These are phyloP conservation scores for Agapornis roseicollis DNA, from an alignment of 2,113 vertebrate genomes.

Conservation along the genomic window DNA sequence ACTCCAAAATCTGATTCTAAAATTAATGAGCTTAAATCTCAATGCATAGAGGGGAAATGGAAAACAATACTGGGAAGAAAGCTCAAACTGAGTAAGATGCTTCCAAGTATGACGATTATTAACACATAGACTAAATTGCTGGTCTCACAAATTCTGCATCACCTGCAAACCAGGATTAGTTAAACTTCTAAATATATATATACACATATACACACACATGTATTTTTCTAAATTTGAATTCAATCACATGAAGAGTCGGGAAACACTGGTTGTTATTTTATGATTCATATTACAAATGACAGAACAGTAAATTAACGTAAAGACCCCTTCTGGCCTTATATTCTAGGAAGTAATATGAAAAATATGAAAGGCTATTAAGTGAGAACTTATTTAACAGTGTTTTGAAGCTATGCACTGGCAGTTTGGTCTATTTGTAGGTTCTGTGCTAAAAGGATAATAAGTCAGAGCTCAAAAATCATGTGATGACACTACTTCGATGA, in stretches of 20 bases:
- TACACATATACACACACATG: rapidly evolving
- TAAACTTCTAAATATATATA: background rate
- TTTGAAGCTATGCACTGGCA: background rate
- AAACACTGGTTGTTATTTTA: background rate
- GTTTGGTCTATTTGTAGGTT: background rate
- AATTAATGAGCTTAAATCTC: background rate
- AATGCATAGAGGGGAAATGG: background rate
- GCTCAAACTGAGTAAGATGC: background rate
- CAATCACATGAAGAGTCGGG: background rate
- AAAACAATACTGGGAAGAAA: background rate
- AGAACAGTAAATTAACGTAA: background rate
- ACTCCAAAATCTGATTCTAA: background rate
- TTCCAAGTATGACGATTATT: background rate
- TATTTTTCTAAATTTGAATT: background rate
- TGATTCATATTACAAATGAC: background rate
- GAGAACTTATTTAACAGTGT: background rate
- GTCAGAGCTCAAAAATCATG: background rate
- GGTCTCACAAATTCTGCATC: background rate
- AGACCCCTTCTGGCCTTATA: background rate
- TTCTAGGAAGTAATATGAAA: background rate
- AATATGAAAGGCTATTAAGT: background rate
- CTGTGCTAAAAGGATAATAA: background rate
- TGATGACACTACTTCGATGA: background rate
- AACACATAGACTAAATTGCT: background rate
- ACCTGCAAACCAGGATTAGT: background rate